Conservation (phyloP, 2,888 invertebrate species). For the Athrips mouffetella region DNA sequence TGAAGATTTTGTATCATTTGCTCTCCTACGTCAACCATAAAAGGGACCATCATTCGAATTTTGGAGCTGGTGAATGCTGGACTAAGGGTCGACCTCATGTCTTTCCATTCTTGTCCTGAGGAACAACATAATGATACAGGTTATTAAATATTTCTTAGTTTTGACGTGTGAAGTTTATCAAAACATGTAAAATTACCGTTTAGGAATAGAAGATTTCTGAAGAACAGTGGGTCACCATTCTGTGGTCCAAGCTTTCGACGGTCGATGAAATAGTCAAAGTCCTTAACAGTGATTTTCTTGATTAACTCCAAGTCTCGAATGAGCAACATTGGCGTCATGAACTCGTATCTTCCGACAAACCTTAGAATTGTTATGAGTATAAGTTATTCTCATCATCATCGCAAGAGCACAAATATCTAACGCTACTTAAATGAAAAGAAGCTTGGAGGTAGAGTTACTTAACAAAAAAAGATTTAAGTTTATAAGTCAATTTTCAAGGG, state of each 20-base stretch:
- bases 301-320: conserved; percentile 70
- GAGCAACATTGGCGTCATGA: conserved; percentile 50
- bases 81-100: conserved; percentile 56
- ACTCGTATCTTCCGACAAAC: conserved; percentile 65
- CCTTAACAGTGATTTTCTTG: conserved; percentile 71
- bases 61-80: conserved; percentile 71
- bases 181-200: conserved; percentile 43
- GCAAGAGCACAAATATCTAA: too few relatives aligned
- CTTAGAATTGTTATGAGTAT: too few relatives aligned
- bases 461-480: too few relatives aligned
- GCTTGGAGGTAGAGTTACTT: too few relatives aligned
- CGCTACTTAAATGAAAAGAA: too few relatives aligned
- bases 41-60: conserved; percentile 56
- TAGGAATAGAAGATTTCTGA: conserved; percentile 61
- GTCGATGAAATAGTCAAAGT: conserved; percentile 75
- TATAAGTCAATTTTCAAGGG: too few relatives aligned
- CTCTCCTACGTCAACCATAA: conserved; percentile 53
- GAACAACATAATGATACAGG: neutral
- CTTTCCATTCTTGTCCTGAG: conserved; percentile 53
- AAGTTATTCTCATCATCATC: too few relatives aligned
- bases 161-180: neutral
- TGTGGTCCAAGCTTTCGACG: conserved; percentile 55
- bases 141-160: neutral
- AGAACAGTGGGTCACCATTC: conserved; percentile 65
- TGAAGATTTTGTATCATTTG: conserved; percentile 43